phyloP scores from a whole-genome alignment of 2,888 invertebrate species.

The Synergus laeviventris region DNA sequence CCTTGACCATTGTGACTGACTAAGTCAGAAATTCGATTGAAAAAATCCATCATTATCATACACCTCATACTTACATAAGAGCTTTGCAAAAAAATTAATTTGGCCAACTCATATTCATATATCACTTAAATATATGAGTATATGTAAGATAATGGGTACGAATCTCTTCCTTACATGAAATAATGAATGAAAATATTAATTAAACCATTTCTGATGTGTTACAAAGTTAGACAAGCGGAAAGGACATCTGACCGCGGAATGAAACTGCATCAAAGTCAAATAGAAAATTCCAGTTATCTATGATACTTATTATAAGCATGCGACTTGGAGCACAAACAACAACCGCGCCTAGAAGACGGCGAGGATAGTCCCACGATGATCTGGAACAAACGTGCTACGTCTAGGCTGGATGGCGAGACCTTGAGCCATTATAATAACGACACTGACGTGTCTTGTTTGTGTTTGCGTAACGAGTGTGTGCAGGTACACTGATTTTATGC shows the following conservation, averaged over 20 bases:
- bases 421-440: constrained; percentile 63
- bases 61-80: too few relatives aligned
- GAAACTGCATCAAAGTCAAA: neutral
- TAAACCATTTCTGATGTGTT: neutral
- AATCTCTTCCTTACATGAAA: too few relatives aligned
- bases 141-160: too few relatives aligned
- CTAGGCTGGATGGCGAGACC: constrained; percentile 58
- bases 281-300: constrained; percentile 12
- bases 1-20: neutral
- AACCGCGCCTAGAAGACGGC: constrained; percentile 67
- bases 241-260: neutral
- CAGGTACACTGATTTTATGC: constrained; percentile 28
- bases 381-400: constrained; percentile 61
- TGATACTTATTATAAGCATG: constrained; percentile 33
- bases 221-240: constrained; percentile 45
- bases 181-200: neutral
- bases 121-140: too few relatives aligned
- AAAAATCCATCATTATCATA: neutral
- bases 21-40: neutral
- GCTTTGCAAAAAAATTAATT: too few relatives aligned
- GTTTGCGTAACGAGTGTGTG: constrained; percentile 53
- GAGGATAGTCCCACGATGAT: constrained; percentile 72
- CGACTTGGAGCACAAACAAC: constrained; percentile 61
- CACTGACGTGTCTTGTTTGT: constrained; percentile 53
- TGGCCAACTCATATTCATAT: too few relatives aligned